Evolutionary conservation across 2,797 vertebrate species (phyloP).

Genomic region (Macrochelys suwanniensis): DNA sequence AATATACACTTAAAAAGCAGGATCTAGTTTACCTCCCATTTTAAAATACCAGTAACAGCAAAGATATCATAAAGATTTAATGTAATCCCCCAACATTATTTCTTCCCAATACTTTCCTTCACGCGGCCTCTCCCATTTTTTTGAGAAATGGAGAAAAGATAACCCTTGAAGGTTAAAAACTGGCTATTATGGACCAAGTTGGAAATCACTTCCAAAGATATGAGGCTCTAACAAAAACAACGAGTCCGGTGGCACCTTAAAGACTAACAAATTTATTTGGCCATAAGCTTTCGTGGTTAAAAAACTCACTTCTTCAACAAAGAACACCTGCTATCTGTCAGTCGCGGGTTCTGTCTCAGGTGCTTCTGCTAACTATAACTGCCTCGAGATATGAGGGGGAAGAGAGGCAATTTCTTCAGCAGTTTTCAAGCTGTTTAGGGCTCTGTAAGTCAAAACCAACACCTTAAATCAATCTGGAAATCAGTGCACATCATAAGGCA

Average conservation of each 20-base stretch:
- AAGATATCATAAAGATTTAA: neutral
- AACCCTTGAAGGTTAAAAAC: constrained; percentile 3
- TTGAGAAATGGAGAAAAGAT: neutral
- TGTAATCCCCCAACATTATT: neutral
- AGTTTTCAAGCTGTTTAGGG: neutral
- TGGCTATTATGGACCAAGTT: constrained; percentile 39
- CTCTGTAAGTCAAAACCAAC: neutral
- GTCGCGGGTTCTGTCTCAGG: neutral
- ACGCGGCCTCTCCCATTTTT: neutral
- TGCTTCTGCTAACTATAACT: neutral
- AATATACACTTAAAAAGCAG: neutral
- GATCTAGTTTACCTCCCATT: neutral
- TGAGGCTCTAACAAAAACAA: constrained; percentile 1
- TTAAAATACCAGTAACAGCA: constrained; percentile 33
- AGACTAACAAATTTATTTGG: too few relatives aligned
- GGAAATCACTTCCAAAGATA: constrained; percentile 24
- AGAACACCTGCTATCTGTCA: neutral
- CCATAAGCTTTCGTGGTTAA: too few relatives aligned
- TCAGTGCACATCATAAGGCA: neutral
- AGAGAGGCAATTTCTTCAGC: neutral
- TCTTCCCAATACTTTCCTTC: neutral
- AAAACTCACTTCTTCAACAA: neutral
- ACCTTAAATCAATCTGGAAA: neutral
- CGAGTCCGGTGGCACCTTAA: too few relatives aligned
- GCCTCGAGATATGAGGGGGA: neutral